Conservation (phyloP, 2,113 vertebrate species). For the Albula goreensis region DNA sequence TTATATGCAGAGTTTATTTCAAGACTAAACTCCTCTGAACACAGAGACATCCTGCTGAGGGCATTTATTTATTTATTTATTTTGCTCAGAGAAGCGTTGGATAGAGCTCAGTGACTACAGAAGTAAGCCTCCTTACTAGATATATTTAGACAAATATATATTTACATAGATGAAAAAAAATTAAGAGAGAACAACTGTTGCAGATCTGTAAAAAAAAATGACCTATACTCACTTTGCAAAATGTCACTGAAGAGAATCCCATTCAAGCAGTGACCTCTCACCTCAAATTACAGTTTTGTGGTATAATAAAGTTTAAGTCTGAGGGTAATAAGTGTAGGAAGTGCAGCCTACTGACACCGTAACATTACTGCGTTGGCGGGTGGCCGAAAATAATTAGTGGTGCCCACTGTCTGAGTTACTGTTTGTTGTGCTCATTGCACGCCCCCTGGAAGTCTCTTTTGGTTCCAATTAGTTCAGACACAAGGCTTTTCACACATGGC, state of each 20-base stretch:
- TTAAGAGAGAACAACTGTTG: neutral
- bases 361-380: neutral
- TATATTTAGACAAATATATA: neutral
- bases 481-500: slow-evolving; percentile 54
- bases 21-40: neutral
- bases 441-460: neutral
- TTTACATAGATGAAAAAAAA: neutral
- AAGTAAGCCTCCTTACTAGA: neutral
- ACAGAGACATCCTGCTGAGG: neutral
- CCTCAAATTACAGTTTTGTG: neutral
- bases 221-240: neutral
- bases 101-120: neutral
- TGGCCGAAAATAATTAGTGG: neutral
- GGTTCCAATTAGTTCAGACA: slow-evolving; percentile 58
- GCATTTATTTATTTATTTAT: neutral
- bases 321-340: neutral
- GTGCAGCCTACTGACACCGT: neutral
- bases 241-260: neutral
- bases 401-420: slow-evolving; percentile 6
- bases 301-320: neutral
- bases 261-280: neutral
- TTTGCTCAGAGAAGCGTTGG: neutral
- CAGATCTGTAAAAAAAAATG: neutral
- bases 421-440: neutral
- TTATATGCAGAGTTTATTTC: neutral